Evolutionary conservation across 2,113 vertebrate genomes (phyloP).

Genomic region (Oriolus oriolus): DNA sequence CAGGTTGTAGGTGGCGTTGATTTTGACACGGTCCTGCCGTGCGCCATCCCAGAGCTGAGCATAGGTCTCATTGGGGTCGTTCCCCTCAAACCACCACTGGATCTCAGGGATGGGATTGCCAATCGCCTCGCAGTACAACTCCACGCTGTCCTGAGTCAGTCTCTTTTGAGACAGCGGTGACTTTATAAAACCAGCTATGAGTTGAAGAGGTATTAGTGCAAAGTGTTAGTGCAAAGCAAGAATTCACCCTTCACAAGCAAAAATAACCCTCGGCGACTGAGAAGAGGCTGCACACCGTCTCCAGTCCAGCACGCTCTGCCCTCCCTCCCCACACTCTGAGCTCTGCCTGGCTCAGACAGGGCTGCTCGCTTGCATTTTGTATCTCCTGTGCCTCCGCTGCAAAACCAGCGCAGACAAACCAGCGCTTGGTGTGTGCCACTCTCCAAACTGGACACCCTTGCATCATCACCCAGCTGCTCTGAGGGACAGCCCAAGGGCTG

Average conservation of each 20-base stretch:
- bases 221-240: slow-evolving; percentile 63
- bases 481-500: not conserved
- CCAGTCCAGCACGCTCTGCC: accelerated
- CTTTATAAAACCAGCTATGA: slow-evolving; percentile 85
- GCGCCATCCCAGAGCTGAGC: slow-evolving; percentile 88
- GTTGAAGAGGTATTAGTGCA: slow-evolving; percentile 64
- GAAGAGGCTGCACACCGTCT: not conserved
- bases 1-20: slow-evolving; percentile 86
- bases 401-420: not conserved
- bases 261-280: not conserved
- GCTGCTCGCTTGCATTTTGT: accelerated
- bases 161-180: slow-evolving; percentile 85
- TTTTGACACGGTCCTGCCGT: slow-evolving; percentile 76
- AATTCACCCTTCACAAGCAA: not conserved
- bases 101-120: slow-evolving; percentile 87
- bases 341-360: not conserved
- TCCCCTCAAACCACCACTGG: slow-evolving; percentile 90
- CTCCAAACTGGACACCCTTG: accelerated
- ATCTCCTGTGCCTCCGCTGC: accelerated
- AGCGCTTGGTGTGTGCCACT: accelerated
- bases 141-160: slow-evolving; percentile 74
- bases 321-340: not conserved
- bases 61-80: slow-evolving; percentile 76
- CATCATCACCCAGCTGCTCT: accelerated
- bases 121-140: slow-evolving; percentile 88